These are phyloP conservation scores for Pyralis farinalis DNA, from an alignment of 2,888 invertebrate species.

Conservation along the genomic window DNA sequence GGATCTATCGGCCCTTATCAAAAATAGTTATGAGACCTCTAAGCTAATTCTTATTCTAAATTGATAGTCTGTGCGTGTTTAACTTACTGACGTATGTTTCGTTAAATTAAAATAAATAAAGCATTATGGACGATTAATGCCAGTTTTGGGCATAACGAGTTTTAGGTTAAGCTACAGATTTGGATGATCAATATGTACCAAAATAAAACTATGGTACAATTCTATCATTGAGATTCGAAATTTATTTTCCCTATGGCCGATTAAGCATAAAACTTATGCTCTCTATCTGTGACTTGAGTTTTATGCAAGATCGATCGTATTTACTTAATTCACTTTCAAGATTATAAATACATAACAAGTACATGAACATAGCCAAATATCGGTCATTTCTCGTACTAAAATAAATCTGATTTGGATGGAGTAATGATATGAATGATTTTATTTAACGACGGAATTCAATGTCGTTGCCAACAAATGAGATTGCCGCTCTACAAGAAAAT, in stretches of 20 bases:
- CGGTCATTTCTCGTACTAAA: not conserved
- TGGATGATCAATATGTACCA: no score
- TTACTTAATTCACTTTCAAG: no score
- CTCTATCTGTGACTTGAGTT: no score
- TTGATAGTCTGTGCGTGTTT: slow-evolving; percentile 64
- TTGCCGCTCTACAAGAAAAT: not conserved
- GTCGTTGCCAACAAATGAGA: slow-evolving; percentile 9
- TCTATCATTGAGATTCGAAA: no score
- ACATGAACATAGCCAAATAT: not conserved
- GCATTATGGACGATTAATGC: slow-evolving; percentile 44
- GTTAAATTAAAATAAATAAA: slow-evolving; percentile 44
- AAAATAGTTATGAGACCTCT: slow-evolving; percentile 43
- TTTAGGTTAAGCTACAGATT: not conserved
- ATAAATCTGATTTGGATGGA: slow-evolving; percentile 53
- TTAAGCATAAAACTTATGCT: no score
- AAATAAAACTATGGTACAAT: no score
- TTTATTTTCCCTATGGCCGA: no score
- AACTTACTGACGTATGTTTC: slow-evolving; percentile 38
- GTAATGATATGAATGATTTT: slow-evolving; percentile 60
- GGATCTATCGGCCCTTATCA: slow-evolving; percentile 36
- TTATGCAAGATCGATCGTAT: no score
- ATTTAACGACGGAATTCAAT: slow-evolving; percentile 29
- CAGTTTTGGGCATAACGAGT: slow-evolving; percentile 13
- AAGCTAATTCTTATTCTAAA: slow-evolving; percentile 30
- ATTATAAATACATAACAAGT: no score